Evolutionary conservation across 2,888 invertebrate genomes (phyloP), one percentile per base, ranked within the genome.

Genomic region (Diaprepes abbreviatus): DNA sequence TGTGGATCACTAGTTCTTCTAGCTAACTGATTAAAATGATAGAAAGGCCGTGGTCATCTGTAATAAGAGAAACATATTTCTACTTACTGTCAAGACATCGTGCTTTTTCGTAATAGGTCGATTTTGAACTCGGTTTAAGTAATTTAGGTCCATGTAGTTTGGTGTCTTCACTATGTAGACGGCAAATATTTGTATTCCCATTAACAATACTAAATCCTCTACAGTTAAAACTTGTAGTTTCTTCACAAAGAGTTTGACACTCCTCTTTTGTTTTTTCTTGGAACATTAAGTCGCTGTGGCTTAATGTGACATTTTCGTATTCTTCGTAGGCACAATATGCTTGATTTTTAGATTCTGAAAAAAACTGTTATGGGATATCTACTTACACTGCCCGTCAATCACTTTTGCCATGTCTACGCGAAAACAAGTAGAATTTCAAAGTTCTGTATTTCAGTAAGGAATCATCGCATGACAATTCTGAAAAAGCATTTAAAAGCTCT

Each of bases 91-190:
- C 93, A 31, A 95, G 87, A 80, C 95, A 96, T 71, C 91, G 90
- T 50, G 94, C 93, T 74, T 92, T 89, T 76, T 95, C 91, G 79
- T 91, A 92, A 82, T 94, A 95, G 36, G 89, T 87, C 6, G 91
- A 91, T 28, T 88, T 87, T 0, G 87, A 81, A 24, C 86, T 85
- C 35, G 87, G 81, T 28, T 88, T 83, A 67, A 94, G 83, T 54
- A 91, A 86, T 83, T 91, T 90, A 0, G 93, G 92, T 65, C 94
- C 93, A 52, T 91, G 88, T n/a, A 92, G 90, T 75, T 92, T 89
- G 59, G 92, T 90, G 81, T 95, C 94, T 83, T 94, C 94, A 69
- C 93, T 92, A 83, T 94, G 94, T 50, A 95, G 85, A 72, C 90
- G 87, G 78, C 94, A 94, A 70, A 66, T 66, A 79, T 81, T 76